phyloP scores from a whole-genome alignment of 2,113 vertebrate genomes.

The Hippopotamus amphibius region DNA sequence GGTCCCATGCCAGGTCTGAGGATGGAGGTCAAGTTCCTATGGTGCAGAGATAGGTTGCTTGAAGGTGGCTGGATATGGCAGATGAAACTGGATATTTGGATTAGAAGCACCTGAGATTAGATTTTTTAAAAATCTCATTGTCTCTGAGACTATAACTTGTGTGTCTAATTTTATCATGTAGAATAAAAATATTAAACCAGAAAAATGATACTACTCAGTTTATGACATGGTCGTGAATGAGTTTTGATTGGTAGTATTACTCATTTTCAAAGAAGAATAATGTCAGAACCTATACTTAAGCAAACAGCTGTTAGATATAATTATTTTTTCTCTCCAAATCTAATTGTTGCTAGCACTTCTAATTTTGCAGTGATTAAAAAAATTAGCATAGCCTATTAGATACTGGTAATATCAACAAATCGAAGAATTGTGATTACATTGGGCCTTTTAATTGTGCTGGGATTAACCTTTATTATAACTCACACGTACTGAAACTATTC shows the following conservation, averaged over 20 bases:
- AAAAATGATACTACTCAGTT: not conserved
- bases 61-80: not conserved
- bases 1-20: not conserved
- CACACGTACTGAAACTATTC: not conserved
- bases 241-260: not conserved
- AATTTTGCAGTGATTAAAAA: constrained; percentile 12
- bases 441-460: not conserved
- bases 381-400: not conserved
- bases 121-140: not conserved
- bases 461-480: not conserved
- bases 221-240: not conserved
- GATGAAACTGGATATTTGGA: not conserved
- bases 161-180: not conserved
- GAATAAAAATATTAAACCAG: not conserved
- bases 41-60: not conserved
- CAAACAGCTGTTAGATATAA: not conserved
- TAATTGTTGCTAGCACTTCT: not conserved
- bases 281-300: not conserved
- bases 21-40: not conserved
- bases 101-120: not conserved
- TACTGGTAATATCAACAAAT: not conserved
- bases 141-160: not conserved
- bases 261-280: constrained; percentile 37
- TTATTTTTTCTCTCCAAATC: not conserved
- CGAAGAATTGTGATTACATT: not conserved